These are phyloP conservation scores for Philopedon plagiatum DNA, from an alignment of 2,888 invertebrate species.

Conservation along the genomic window DNA sequence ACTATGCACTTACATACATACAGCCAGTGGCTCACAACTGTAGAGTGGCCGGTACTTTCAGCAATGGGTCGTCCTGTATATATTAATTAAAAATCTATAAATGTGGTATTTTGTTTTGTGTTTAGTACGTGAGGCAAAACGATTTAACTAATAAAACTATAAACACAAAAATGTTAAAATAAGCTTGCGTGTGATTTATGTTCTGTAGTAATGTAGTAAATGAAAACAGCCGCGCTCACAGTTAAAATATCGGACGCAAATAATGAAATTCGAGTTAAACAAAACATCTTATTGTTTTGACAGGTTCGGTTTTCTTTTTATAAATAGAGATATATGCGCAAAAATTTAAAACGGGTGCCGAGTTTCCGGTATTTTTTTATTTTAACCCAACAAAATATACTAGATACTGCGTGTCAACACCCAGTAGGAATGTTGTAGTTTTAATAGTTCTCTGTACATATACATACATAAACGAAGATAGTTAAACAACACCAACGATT, in stretches of 20 bases:
- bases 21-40: too few relatives aligned
- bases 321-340: constrained; percentile 1
- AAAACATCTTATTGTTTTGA: constrained; percentile 30
- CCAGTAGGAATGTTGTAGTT: too few relatives aligned
- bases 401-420: too few relatives aligned
- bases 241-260: constrained; percentile 4
- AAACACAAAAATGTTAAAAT: constrained; percentile 7
- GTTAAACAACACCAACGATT: too few relatives aligned
- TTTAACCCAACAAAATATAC: too few relatives aligned
- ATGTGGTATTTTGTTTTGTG: neutral
- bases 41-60: too few relatives aligned
- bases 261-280: constrained; percentile 24
- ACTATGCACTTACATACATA: too few relatives aligned
- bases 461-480: too few relatives aligned
- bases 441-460: too few relatives aligned
- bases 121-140: neutral
- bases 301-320: constrained; percentile 17
- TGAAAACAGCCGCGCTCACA: constrained; percentile 4
- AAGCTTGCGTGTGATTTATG: neutral
- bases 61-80: too few relatives aligned
- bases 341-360: neutral
- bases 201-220: constrained; percentile 13
- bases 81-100: neutral
- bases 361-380: neutral
- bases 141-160: neutral